Conservation (phyloP, 2,113 vertebrate species). For the Rhizomys pruinosus region DNA sequence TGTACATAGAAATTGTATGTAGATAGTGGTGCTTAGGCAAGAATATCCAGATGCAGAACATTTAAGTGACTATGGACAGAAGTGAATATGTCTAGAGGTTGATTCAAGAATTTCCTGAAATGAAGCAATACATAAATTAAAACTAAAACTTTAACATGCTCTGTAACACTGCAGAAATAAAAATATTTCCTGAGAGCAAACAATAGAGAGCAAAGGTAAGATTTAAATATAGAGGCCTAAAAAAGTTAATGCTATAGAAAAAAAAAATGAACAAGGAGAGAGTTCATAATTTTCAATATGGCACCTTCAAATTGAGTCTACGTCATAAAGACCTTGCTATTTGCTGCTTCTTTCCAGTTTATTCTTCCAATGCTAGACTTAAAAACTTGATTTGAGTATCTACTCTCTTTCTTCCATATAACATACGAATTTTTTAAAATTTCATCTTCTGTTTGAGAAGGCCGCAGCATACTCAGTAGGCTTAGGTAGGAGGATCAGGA, state of each 20-base stretch:
- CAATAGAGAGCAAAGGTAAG: not conserved
- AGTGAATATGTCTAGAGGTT: not conserved
- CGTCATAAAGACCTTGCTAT: no score
- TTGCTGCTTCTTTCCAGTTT: no score
- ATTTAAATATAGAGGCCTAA: not conserved
- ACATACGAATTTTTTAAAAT: no score
- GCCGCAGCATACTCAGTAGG: no score
- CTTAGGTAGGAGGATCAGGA: no score
- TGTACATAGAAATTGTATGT: not conserved
- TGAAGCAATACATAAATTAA: not conserved
- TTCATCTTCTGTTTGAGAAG: no score
- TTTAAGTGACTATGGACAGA: not conserved
- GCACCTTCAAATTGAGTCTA: no score
- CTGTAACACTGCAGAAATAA: not conserved
- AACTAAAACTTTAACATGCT: constrained; percentile 30
- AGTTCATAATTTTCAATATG: no score
- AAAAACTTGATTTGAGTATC: no score
- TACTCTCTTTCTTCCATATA: no score
- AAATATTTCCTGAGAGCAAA: not conserved
- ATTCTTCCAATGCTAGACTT: no score
- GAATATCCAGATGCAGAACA: not conserved
- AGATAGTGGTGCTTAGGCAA: not conserved
- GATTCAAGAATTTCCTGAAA: not conserved
- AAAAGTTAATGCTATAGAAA: not conserved
- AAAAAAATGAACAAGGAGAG: not conserved